Evolutionary conservation across 2,888 invertebrate species (phyloP), one percentile per base, ranked within the genome.

Genomic region (Calameuta filiformis): DNA sequence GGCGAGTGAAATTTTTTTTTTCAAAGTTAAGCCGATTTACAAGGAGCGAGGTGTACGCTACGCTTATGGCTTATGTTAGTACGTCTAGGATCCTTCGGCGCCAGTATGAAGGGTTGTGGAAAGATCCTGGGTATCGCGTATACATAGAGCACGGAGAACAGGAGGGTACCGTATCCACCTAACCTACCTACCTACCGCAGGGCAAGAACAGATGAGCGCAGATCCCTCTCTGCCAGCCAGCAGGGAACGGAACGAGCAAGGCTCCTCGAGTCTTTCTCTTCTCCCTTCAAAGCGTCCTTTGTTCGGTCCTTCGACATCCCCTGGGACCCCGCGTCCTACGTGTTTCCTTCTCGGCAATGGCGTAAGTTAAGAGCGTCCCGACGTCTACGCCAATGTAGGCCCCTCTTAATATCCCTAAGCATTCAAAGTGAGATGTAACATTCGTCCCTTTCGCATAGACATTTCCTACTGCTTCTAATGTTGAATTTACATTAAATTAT

Each of bases 231-330:
- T 85, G 84, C 83, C 83, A 82, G 79, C 82, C 83, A 84, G 84
- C 83, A 81, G 84, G 85, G 83, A 84, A 83, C 81, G 83, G 83
- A 83, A 80, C 81, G 82, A 84, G 79, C 79, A 79, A 79, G 84
- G 82, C 83, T 83, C 76, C 81, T 82, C 81, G 85, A 83, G 81
- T 83, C 73, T 82, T 85, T 84, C 85, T 84, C 82, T 81, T 40
- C 71, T 84, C 84, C 87, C 87, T 86, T 87, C 86, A 85, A 87
- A 87, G 86, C 86, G 83, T 87, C 87, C 88, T 89, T 88, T 87
- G 87, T 88, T 88, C 87, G 81, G 79, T 81, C 80, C 77, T 81
- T 82, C 83, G 81, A 82, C 80, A 81, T 87, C 87, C 87, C 87
- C 83, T 76, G 85, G 84, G 87, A 87, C 82, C 85, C 82, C 82